phyloP scores from a whole-genome alignment of 2,797 vertebrate genomes.

The Myiotriccus ornatus region DNA sequence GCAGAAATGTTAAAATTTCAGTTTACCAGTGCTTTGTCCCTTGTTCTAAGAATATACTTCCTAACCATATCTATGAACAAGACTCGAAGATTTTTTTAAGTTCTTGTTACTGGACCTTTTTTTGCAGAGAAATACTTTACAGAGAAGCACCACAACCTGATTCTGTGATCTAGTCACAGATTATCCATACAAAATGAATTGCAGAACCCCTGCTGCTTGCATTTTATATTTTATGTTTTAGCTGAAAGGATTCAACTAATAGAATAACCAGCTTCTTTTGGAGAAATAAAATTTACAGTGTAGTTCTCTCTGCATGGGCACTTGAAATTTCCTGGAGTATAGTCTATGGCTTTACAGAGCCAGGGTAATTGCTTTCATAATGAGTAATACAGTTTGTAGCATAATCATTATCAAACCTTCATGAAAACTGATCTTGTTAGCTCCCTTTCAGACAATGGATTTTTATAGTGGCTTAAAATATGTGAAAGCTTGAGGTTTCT shows the following conservation, averaged over 20 bases:
- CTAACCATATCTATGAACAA: neutral
- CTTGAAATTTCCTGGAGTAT: neutral
- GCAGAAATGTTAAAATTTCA: neutral
- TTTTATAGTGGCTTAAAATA: neutral
- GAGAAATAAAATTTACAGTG: neutral
- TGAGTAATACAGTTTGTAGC: neutral
- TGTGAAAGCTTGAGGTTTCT: neutral
- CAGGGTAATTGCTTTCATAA: neutral
- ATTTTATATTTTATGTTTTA: neutral
- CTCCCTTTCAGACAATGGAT: neutral
- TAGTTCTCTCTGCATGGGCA: neutral
- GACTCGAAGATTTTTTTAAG: neutral
- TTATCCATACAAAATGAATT: neutral
- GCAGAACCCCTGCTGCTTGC: neutral
- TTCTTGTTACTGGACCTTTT: neutral
- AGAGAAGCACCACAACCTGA: neutral
- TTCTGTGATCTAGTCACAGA: neutral
- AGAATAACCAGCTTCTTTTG: neutral
- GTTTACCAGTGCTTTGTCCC: neutral
- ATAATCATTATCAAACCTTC: neutral
- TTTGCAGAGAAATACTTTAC: neutral
- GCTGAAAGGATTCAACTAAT: neutral
- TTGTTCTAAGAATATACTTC: neutral
- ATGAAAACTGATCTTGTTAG: neutral
- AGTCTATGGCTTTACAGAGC: neutral